Base-by-base conservation (phyloP, 2,797 vertebrate genomes). In the Cuculus canorus region DNA sequence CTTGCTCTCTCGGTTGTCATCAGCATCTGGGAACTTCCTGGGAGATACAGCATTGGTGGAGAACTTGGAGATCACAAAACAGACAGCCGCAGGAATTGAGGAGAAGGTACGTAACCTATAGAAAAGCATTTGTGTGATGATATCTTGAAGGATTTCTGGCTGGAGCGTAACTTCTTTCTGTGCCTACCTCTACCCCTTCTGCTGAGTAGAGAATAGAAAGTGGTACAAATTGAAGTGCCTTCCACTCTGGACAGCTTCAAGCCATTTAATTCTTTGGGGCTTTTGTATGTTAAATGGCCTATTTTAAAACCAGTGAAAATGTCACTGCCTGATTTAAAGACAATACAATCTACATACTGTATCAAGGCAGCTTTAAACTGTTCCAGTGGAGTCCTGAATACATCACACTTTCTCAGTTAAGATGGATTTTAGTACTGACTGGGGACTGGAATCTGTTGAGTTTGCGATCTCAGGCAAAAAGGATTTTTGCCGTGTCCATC, bases 21-120 rank as follows among this genome's bases (percentile, higher is more conserved):
- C 99, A 0, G 99, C 99, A 52, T 99, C 99, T 4, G 99, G 99
- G 73, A 98, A 99, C 97, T 99, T 99, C 97, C 98, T 99, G 64
- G 99, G 97, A 32, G 99, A 99, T 97, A 99, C 98, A 0, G 98
- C 98, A 1, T 88, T 99, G 95, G 99, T 99, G 96, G 99, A 99
- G 91, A 99, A 99, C 95, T 96, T 99, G 93, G 99, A 99, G 97
- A 98, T 96, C 10, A 99, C 99, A 63, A 99, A 99, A 93, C 96
- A 98, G 92, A 99, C 99, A 0, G 99, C 99, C 3, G 98, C 98
- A 1, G 99, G 99, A 94, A 98, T 99, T 7, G 98, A 99, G 93
- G 97, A 98, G 86, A 99, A 99, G 98, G 99, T 99, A 95, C 90
- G 23, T 15, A 52, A 60, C 30, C 90, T 73, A 32, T 15, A 57